Evolutionary conservation across 1,140 invertebrate genomes (phyloP), one percentile per base, ranked within the genome.

Genomic region (Diprion similis): DNA sequence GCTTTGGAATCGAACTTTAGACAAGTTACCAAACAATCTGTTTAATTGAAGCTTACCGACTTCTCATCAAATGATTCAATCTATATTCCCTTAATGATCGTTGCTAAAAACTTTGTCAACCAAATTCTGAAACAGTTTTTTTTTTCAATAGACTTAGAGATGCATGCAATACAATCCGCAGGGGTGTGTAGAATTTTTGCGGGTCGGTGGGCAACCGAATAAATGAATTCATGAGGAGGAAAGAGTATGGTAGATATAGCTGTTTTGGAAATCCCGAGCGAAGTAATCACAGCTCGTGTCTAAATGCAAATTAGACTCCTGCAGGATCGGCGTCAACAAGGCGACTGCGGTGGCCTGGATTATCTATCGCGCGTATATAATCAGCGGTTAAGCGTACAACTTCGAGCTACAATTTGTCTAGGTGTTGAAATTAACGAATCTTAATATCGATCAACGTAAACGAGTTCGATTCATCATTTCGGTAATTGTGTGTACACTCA

Each of bases 401-500:
- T 59, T 59, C 51, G 51, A 59, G 9, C n/a, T 59, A 9, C 51
- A 37, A 37, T 37, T 4, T 8, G 51, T 59, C n/a, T 59, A 13
- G 51, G 51, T 59, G n/a, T 59, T 59, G 11, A 59, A 59, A 59
- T 59, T 59, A 59, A 59, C n/a, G 51, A 59, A 59, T 59, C 51
- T 17, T 6, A 17, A 59, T 37, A 37, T 59, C n/a, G 51, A 59
- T 59, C 9, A 59, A 59, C 51, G n/a, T 17, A 59, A 59, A 59
- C 51, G n/a, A 59, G 51, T 59, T 59, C n/a, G n/a, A 59, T 59
- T 59, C n/a, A 17, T 8, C 51, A 37, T 37, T 59, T 8, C 51
- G 51, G 51, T 59, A 59, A 59, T 37, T 37, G 24, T 6, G 24
- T 37, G 24, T 37, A 37, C 24, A 37, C 24, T 37, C 6, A 6